Base-by-base conservation (phyloP, 2,888 invertebrate species). In the Dendrolimus pini region DNA sequence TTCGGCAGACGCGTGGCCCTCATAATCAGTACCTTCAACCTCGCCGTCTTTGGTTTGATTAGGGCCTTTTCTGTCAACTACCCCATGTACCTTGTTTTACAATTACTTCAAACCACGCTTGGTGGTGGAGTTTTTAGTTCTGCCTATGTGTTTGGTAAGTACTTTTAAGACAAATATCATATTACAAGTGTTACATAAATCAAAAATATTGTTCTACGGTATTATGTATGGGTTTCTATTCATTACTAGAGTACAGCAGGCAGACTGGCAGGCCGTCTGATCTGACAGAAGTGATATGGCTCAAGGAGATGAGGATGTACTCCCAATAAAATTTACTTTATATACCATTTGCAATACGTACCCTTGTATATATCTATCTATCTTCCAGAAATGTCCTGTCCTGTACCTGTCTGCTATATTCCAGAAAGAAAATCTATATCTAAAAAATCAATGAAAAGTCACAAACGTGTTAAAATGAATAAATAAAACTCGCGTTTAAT, bases 21-120 rank as follows among this genome's bases (percentile, higher is more conserved):
- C 52, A 78, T 92, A 54, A 70, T 86, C 60, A 87, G 85, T 62
- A 82, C 92, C 41, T 82, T 86, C 65, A 79, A 87, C 62, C 69
- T 88, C 54, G 85, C 84, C 2, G 61, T 89, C 13, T 74, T 92
- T 41, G 93, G 93, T 1, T 65, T 92, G 41, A 77, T 92, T 59
- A 83, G 92, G 42, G 91, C 93, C 0, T 92, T 93, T 66, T 90
- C 93, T 30, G 81, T 86, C 57, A 91, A 88, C 75, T 93, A 93
- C 68, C 74, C 81, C 60, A 92, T 92, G 91, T 93, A 92, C 63
- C 65, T 92, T 58, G 66, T 75, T 1, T 73, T 93, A 2, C 92
- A 93, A 67, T 72, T 93, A 52, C 60, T 93, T n/a, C 92, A 92
- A 64, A 89, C 92, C 1, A 82, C 88, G 0, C 71, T 91, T 6